Conservation (phyloP, 2,113 vertebrate species). For the Hypomesus transpacificus region DNA sequence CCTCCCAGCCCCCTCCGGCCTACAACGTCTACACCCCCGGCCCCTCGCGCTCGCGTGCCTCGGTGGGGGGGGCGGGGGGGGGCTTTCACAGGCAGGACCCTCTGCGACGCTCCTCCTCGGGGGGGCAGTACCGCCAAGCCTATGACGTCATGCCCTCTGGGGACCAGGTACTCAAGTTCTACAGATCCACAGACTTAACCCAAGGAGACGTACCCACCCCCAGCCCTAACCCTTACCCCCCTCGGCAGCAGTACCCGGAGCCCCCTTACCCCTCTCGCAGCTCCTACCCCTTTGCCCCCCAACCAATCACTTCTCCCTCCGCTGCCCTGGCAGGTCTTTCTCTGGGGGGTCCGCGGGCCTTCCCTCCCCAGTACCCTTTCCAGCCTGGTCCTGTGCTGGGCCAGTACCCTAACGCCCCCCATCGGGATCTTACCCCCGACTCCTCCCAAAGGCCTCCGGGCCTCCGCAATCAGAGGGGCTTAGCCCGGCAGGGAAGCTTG, state of each 20-base stretch:
- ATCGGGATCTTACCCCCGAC: constrained; percentile 58
- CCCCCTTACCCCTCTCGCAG: constrained; percentile 22
- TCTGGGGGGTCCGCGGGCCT: constrained; percentile 8
- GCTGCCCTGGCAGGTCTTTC: constrained; percentile 25
- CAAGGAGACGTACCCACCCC: constrained; percentile 29
- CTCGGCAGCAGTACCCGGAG: constrained; percentile 39
- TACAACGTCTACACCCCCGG: constrained; percentile 54
- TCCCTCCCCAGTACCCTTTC: constrained; percentile 35
- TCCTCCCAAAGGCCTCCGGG: constrained; percentile 45
- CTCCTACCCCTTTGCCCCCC: constrained; percentile 26
- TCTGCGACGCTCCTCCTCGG: constrained; percentile 42
- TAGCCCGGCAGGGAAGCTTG: constrained; percentile 56
- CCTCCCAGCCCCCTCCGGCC: constrained; percentile 52
- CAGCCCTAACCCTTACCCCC: constrained; percentile 42
- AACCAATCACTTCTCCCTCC: constrained; percentile 31
- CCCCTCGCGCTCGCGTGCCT: constrained; percentile 19
- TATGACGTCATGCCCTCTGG: constrained; percentile 62
- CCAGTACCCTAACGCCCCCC: constrained; percentile 67
- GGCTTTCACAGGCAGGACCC: constrained; percentile 44
- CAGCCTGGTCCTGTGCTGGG: constrained; percentile 47
- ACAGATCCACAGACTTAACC: constrained; percentile 44
- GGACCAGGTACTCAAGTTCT: constrained; percentile 56
- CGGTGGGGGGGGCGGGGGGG: constrained; percentile 26
- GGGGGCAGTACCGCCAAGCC: constrained; percentile 57
- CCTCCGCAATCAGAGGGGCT: constrained; percentile 49